Evolutionary conservation across 2,797 vertebrate species (phyloP).

Genomic region (Phalanger gymnotis): DNA sequence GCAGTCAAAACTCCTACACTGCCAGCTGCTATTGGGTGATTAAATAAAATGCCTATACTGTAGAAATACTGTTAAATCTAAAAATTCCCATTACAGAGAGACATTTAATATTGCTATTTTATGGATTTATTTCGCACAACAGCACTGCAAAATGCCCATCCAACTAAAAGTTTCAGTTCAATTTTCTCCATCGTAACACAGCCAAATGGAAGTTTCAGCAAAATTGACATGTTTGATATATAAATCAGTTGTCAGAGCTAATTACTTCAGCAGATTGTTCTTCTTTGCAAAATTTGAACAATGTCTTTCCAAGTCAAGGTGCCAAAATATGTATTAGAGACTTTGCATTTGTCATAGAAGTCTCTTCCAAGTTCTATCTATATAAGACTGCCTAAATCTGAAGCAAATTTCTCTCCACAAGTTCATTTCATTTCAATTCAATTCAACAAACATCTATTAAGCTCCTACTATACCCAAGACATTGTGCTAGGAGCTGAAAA

Average conservation of each 20-base stretch:
- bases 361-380: slow-evolving; percentile 5
- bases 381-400: background rate
- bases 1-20: background rate
- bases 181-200: slow-evolving; percentile 45
- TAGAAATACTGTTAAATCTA: slow-evolving; percentile 20
- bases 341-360: slow-evolving; percentile 9
- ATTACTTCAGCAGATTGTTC: slow-evolving; percentile 25
- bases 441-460: slow-evolving; percentile 2
- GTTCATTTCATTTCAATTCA: slow-evolving; percentile 30
- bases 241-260: slow-evolving; percentile 44
- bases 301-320: background rate
- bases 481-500: too few species aligned
- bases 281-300: background rate
- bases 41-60: background rate
- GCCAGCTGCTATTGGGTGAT: background rate
- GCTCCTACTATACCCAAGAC: background rate
- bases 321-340: background rate
- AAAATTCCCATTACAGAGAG: slow-evolving; percentile 29
- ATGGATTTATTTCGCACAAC: background rate
- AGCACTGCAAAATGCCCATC: background rate
- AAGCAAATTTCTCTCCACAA: background rate
- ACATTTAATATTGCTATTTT: slow-evolving; percentile 37
- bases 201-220: slow-evolving; percentile 46
- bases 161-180: slow-evolving; percentile 21
- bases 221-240: slow-evolving; percentile 31